Conservation (phyloP, 37 sponge, comb jelly and placozoan species). For the Lycopodina hypogea region DNA sequence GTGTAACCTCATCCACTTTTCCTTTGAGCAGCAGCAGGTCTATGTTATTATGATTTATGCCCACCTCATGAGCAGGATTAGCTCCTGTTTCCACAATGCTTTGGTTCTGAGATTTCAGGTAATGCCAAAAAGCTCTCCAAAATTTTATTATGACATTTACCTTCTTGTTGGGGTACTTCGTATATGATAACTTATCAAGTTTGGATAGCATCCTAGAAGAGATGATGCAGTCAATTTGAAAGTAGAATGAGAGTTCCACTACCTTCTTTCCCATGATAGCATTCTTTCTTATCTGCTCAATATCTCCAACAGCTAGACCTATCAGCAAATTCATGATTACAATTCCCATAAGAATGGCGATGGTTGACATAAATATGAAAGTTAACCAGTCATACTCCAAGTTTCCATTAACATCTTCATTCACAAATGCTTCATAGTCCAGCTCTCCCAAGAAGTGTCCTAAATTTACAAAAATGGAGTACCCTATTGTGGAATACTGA, state of each 20-base stretch:
- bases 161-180: slow-evolving; percentile 30
- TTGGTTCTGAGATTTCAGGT: slow-evolving; percentile 32
- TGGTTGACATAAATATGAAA: slow-evolving; percentile 54
- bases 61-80: neutral
- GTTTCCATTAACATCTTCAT: slow-evolving; percentile 11
- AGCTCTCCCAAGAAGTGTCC: slow-evolving; percentile 64
- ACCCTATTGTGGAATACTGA: slow-evolving; percentile 29
- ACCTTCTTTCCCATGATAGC: slow-evolving; percentile 53
- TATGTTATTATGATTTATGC: neutral
- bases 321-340: slow-evolving; percentile 83
- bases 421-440: slow-evolving; percentile 33
- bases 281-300: slow-evolving; percentile 61
- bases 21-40: neutral
- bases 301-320: slow-evolving; percentile 91
- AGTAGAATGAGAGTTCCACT: slow-evolving; percentile 25
- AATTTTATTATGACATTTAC: neutral
- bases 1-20: slow-evolving; percentile 13
- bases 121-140: slow-evolving; percentile 37
- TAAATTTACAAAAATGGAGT: slow-evolving; percentile 66
- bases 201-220: slow-evolving; percentile 8
- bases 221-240: slow-evolving; percentile 35
- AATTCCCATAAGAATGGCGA: slow-evolving; percentile 70
- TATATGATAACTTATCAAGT: slow-evolving; percentile 3
- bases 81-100: neutral
- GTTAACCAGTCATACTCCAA: slow-evolving; percentile 36